Conservation (phyloP, 2,113 vertebrate species). For the Brachyistius frenatus region DNA sequence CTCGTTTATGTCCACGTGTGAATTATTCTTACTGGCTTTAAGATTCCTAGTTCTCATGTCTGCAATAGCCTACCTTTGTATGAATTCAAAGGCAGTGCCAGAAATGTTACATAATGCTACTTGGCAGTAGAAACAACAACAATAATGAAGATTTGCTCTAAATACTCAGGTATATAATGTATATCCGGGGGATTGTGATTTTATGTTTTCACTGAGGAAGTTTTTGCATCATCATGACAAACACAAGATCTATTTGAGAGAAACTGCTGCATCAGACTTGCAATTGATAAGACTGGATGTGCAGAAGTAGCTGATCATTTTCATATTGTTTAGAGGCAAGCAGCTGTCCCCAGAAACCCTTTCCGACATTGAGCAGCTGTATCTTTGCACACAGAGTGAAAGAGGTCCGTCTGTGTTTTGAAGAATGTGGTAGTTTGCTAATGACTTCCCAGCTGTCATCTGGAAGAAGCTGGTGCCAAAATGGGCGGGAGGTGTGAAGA, state of each 20-base stretch:
- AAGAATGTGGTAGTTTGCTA: slow-evolving; percentile 50
- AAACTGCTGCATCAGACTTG: not conserved
- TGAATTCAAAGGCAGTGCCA: not conserved
- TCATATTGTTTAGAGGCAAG: slow-evolving; percentile 12
- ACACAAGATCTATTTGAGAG: not conserved
- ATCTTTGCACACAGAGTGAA: slow-evolving; percentile 5
- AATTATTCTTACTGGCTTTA: no score
- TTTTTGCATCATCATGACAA: not conserved
- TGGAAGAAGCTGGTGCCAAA: slow-evolving; percentile 61
- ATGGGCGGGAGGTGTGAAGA: slow-evolving; percentile 41
- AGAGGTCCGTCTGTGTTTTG: slow-evolving; percentile 44
- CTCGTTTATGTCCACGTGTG: not conserved
- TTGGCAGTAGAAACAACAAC: not conserved
- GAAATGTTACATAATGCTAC: not conserved
- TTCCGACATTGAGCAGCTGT: slow-evolving; percentile 6
- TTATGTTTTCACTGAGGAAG: not conserved
- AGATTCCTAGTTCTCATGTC: no score
- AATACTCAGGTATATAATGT: not conserved
- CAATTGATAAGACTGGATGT: not conserved
- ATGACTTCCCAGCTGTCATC: slow-evolving; percentile 72
- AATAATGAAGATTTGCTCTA: not conserved
- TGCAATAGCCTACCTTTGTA: not conserved
- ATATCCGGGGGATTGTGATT: not conserved
- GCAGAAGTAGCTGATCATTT: not conserved
- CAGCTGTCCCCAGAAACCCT: slow-evolving; percentile 3